Percentiles rank a stretch among this genome's conserved stretches.
These are phyloP conservation scores for Chionoecetes opilio DNA, from an alignment of 1,140 invertebrate genomes.

Conservation along the genomic window DNA sequence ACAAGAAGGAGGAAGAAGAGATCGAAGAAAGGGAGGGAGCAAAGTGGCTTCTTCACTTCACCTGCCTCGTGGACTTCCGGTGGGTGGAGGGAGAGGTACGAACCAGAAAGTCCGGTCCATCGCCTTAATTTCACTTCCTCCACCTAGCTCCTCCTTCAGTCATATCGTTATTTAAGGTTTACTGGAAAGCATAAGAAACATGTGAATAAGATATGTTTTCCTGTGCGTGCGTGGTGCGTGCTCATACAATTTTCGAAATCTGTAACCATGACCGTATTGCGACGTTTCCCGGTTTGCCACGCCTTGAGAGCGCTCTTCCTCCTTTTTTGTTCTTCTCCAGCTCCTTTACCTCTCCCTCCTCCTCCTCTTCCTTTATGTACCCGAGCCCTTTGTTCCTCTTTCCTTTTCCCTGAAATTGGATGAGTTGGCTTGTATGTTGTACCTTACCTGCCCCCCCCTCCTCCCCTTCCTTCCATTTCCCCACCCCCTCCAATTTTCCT, in stretches of 20 bases:
- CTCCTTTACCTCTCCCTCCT: neutral
- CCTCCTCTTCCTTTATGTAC: neutral
- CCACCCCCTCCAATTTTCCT: neutral
- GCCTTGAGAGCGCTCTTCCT: neutral
- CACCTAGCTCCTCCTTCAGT: neutral
- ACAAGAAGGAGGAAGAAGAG: neutral
- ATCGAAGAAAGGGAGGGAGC: neutral
- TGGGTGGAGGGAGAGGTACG: neutral
- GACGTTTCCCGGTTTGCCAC: neutral
- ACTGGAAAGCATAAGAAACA: neutral
- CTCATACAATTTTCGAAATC: neutral
- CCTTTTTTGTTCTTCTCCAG: neutral
- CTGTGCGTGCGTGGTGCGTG: constrained; percentile 13
- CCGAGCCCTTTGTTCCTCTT: neutral
- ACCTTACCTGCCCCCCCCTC: neutral
- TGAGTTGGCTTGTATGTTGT: neutral
- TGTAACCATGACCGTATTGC: neutral
- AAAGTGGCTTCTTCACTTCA: constrained; percentile 21
- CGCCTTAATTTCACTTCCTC: neutral
- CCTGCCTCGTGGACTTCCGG: neutral
- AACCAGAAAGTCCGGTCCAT: neutral
- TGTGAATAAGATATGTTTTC: neutral
- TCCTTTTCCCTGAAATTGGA: neutral
- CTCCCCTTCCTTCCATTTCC: neutral
- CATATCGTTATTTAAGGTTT: neutral